Conservation (phyloP, 1,140 invertebrate genomes). For the Brachystomella parvula region DNA sequence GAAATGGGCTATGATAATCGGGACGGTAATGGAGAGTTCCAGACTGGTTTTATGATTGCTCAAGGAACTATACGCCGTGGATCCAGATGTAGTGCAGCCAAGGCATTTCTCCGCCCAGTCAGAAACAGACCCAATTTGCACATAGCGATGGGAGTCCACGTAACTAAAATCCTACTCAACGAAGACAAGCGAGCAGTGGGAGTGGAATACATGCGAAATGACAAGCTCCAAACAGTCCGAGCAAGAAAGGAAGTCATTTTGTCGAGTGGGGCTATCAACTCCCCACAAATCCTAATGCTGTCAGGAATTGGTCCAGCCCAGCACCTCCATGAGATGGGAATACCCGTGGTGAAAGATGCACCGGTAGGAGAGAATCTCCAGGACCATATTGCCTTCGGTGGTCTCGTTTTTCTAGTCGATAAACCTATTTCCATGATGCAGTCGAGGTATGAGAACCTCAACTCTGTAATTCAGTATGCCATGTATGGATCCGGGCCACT, state of each 20-base stretch:
- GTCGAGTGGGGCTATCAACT: conserved; percentile 51
- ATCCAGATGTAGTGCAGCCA: conserved; percentile 77
- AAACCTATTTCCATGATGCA: conserved; percentile 72
- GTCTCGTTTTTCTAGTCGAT: conserved; percentile 69
- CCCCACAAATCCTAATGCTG: conserved; percentile 53
- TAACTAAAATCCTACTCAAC: conserved; percentile 48
- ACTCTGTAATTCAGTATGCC: conserved; percentile 65
- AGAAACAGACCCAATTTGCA: conserved; percentile 51
- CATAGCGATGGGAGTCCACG: conserved; percentile 45
- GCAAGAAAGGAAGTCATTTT: conserved; percentile 51
- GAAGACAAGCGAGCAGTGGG: conserved; percentile 48
- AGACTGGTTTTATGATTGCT: conserved; percentile 78
- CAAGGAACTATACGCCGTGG: conserved; percentile 81
- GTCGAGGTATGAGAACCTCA: conserved; percentile 65
- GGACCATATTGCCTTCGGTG: conserved; percentile 63
- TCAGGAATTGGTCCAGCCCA: conserved; percentile 51
- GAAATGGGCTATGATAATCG: conserved; percentile 79
- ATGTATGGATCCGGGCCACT: conserved; percentile 72
- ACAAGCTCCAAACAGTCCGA: conserved; percentile 41
- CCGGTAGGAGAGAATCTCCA: conserved; percentile 60
- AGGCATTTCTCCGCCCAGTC: conserved; percentile 54
- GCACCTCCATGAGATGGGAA: conserved; percentile 43
- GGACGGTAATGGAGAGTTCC: conserved; percentile 74
- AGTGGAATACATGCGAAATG: conserved; percentile 48
- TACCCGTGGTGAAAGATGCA: conserved; percentile 38